These are phyloP conservation scores for Ephialtes manifestator DNA, from an alignment of 2,888 invertebrate genomes.

Conservation along the genomic window DNA sequence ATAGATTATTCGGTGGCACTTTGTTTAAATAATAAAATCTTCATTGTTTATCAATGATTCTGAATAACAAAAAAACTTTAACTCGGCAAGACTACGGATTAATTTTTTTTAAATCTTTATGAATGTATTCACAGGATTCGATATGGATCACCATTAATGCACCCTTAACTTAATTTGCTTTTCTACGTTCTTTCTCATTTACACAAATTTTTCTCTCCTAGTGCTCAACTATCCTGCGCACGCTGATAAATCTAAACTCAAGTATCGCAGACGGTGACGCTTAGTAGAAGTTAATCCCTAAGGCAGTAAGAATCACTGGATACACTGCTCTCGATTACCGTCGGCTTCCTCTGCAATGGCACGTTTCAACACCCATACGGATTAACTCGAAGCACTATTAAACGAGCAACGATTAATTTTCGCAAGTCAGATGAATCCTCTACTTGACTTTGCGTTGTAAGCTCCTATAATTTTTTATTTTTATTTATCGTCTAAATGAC, in stretches of 20 bases:
- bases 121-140: slow-evolving; percentile 13
- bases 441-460: background rate
- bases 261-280: slow-evolving; percentile 7
- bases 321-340: slow-evolving; percentile 14
- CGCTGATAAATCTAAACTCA: slow-evolving; percentile 26
- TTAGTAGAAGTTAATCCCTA: slow-evolving; percentile 18
- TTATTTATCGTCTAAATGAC: background rate
- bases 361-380: slow-evolving; percentile 13
- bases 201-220: slow-evolving; percentile 4
- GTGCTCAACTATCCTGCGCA: background rate
- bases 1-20: no score
- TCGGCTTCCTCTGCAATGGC: background rate
- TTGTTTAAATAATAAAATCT: no score
- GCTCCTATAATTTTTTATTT: background rate
- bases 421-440: background rate
- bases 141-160: slow-evolving; percentile 36
- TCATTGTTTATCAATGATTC: no score
- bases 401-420: slow-evolving; percentile 21
- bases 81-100: no score
- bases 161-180: slow-evolving; percentile 2
- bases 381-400: slow-evolving; percentile 10
- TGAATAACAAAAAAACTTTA: no score
- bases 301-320: background rate
- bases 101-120: background rate
- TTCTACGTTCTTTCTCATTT: background rate